Evolutionary conservation across 2,113 vertebrate genomes (phyloP).

Genomic region (Stegastes partitus): DNA sequence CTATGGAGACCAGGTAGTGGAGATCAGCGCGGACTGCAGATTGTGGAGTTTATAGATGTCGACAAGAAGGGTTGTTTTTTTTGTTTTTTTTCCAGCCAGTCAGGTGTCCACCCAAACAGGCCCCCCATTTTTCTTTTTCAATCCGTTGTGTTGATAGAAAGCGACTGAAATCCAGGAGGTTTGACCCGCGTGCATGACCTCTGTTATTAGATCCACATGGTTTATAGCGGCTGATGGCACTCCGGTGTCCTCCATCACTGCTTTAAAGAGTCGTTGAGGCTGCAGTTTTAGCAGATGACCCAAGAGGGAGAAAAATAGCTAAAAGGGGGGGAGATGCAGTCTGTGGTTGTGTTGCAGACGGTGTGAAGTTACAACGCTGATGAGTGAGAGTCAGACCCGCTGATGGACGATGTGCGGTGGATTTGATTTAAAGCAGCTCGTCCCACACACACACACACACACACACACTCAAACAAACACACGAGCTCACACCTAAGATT

Average conservation of each 20-base stretch:
- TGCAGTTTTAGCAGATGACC: conserved; percentile 48
- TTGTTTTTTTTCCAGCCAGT: background rate
- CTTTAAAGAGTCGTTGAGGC: conserved; percentile 26
- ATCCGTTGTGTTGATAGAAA: conserved; percentile 14
- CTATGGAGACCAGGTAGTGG: conserved; percentile 76
- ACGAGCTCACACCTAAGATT: conserved; percentile 60
- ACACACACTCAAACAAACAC: background rate
- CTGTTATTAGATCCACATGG: conserved; percentile 38
- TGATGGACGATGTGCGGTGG: conserved; percentile 67
- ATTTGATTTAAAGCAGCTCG: conserved; percentile 58
- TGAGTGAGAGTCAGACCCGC: conserved; percentile 57
- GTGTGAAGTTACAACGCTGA: conserved; percentile 69
- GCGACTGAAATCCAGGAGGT: conserved; percentile 10
- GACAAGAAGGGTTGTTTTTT: background rate
- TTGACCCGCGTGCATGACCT: conserved; percentile 20
- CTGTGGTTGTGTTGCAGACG: conserved; percentile 42
- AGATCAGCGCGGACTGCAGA: conserved; percentile 37
- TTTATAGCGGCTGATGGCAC: conserved; percentile 7
- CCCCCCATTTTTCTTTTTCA: too few relatives aligned
- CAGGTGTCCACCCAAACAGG: background rate
- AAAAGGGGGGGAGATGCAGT: conserved; percentile 44
- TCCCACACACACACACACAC: conserved; percentile 31
- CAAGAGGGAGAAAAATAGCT: conserved; percentile 28
- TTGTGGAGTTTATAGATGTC: conserved; percentile 43
- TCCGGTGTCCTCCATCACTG: conserved; percentile 21